Percentiles rank a stretch among this genome's conserved stretches.
phyloP scores from a whole-genome alignment of 2,113 vertebrate genomes.

The Oryzias javanicus region DNA sequence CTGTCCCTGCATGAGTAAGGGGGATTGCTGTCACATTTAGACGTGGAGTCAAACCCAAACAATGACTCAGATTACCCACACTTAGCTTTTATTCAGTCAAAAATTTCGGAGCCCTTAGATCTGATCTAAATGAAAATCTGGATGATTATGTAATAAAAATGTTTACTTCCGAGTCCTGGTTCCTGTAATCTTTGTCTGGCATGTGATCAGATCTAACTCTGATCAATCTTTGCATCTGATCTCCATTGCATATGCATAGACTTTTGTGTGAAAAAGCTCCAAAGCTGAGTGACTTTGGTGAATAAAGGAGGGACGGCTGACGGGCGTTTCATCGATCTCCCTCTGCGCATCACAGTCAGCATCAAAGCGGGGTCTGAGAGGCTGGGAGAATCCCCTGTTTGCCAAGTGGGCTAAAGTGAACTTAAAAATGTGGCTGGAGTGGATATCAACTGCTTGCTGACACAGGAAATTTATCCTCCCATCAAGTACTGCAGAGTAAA shows the following conservation, averaged over 20 bases:
- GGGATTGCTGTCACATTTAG: constrained; percentile 14
- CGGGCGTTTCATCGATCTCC: constrained; percentile 22
- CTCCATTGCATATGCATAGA: constrained; percentile 12
- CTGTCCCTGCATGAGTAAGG: constrained; percentile 21
- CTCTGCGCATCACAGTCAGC: constrained; percentile 48
- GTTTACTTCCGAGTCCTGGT: constrained; percentile 32
- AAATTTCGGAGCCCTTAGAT: constrained; percentile 6
- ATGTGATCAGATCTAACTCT: constrained; percentile 6
- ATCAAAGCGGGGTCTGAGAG: constrained; percentile 34
- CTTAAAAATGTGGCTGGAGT: constrained; percentile 55
- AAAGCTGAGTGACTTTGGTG: constrained; percentile 40
- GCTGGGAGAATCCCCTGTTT: constrained; percentile 51
- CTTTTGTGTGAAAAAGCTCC: constrained; percentile 41
- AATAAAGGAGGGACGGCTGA: constrained; percentile 27
- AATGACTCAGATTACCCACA: constrained; percentile 8
- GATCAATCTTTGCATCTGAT: constrained; percentile 35
- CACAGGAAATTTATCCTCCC: constrained; percentile 29
- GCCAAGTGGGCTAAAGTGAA: constrained; percentile 51
- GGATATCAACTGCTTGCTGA: constrained; percentile 35
- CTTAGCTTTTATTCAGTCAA: neutral
- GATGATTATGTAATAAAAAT: constrained; percentile 48
- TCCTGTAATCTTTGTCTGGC: constrained; percentile 19
- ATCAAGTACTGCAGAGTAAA: constrained; percentile 13
- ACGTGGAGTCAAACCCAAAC: neutral
- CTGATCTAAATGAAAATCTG: constrained; percentile 34